A percentile compares a stretch with the other conserved stretches of the same genome.
Evolutionary conservation across 1,140 invertebrate species (phyloP).

Genomic region (Drosophila sechellia): DNA sequence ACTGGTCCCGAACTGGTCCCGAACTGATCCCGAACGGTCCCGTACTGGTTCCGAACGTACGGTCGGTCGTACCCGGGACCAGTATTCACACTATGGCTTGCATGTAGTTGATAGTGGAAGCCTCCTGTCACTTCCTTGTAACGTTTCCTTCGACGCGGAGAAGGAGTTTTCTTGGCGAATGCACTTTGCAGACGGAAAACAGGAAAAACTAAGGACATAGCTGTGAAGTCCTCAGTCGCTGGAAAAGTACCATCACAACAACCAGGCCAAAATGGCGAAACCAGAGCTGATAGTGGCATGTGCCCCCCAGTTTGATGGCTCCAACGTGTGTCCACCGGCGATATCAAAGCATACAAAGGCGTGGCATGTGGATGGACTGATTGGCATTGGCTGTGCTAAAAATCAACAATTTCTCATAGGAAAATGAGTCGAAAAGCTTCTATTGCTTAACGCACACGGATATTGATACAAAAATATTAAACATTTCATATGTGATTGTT

Average conservation of each 20-base stretch:
- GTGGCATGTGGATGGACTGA: neutral
- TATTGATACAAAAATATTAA: neutral
- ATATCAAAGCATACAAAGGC: neutral
- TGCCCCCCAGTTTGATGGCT: conserved; percentile 11
- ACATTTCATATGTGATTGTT: too few species aligned
- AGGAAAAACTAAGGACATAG: conserved; percentile 52
- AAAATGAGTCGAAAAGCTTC: too few species aligned
- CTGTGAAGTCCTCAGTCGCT: conserved; percentile 23
- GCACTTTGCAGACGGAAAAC: conserved; percentile 48
- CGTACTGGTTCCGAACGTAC: too few species aligned
- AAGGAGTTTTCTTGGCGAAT: conserved; percentile 40
- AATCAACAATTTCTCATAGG: neutral
- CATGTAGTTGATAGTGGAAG: conserved; percentile 11
- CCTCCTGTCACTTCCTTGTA: conserved; percentile 45
- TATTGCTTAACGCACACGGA: neutral
- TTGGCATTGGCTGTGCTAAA: neutral
- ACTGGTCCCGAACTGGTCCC: too few species aligned
- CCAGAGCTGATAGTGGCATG: conserved; percentile 4
- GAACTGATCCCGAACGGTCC: too few species aligned
- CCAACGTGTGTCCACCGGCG: neutral
- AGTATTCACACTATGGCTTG: conserved; percentile 5
- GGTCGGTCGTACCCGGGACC: too few species aligned
- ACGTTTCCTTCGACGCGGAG: conserved; percentile 35
- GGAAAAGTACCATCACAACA: conserved; percentile 6
- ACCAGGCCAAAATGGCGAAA: conserved; percentile 1